A percentile compares a stretch with the other conserved stretches of the same genome.
phyloP scores from a whole-genome alignment of 1,140 invertebrate genomes.

The Oreohelix idahoensis region DNA sequence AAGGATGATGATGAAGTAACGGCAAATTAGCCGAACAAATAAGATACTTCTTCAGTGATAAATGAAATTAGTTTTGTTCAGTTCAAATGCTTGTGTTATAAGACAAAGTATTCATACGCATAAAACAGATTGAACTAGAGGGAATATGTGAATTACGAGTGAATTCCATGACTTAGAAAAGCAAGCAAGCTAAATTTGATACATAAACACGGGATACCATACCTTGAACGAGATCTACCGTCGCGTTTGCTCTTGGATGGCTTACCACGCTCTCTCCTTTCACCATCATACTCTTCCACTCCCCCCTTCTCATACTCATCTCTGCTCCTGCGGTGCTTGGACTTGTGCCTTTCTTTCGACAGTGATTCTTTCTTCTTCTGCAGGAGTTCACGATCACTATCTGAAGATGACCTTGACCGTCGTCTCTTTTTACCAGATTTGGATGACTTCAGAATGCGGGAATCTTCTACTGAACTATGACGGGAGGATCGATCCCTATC shows the following conservation, averaged over 20 bases:
- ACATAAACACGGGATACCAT: conserved; percentile 14
- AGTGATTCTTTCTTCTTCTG: conserved; percentile 19
- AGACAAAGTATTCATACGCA: too few species aligned
- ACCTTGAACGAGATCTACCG: conserved; percentile 67
- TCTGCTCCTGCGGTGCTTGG: conserved; percentile 28
- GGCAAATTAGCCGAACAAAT: too few species aligned
- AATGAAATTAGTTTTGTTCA: too few species aligned
- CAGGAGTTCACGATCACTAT: conserved; percentile 45
- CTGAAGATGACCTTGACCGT: conserved; percentile 54
- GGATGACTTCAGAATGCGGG: conserved; percentile 22
- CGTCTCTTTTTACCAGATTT: conserved; percentile 54
- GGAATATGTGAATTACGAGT: too few species aligned
- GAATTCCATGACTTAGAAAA: too few species aligned
- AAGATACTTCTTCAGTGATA: too few species aligned
- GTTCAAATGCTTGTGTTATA: too few species aligned
- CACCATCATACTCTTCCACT: conserved; percentile 49
- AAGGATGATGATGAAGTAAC: too few species aligned
- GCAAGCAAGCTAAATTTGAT: background rate
- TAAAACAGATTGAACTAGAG: too few species aligned
- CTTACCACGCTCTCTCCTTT: conserved; percentile 59
- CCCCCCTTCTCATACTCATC: conserved; percentile 35
- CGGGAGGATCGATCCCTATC: conserved; percentile 30
- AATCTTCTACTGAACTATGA: background rate
- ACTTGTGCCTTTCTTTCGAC: conserved; percentile 5
- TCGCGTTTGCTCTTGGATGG: conserved; percentile 65